Base-by-base conservation (phyloP, 1,140 invertebrate species). In the Pristionchus pacificus region DNA sequence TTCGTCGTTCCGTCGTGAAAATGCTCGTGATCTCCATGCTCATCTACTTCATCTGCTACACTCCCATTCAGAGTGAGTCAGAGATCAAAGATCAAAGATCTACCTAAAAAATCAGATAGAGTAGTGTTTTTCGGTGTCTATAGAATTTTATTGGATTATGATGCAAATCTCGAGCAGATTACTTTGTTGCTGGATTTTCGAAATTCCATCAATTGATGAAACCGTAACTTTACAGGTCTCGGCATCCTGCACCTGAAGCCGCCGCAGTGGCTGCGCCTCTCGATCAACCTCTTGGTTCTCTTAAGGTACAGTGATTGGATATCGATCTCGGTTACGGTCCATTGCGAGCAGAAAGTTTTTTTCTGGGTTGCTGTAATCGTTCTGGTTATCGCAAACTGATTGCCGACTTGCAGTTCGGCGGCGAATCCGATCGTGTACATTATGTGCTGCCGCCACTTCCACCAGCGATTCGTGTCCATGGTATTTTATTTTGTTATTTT, bases 1-100 rank as follows among this genome's bases (percentile, higher is more conserved):
- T 74, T 3, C 31, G 75, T 0, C 60, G 73, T 13, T 65, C 72
- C 2, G 75, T 76, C 3, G 73, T 76, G 62, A 76, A 76, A 55
- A 76, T 76, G 75, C 69, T 76, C 1, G 75, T 76, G 1, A 76
- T 74, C 32, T 76, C 72, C n/a, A 75, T 76, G 72, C 55, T 76
- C 0, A 58, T 76, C 30, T 76, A 76, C 55, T 71, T 71, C 15
- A 31, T 76, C 15, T 75, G 74, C 60, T 76, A 76, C 33, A 68
- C 73, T 29, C 75, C 75, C 24, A 76, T 76, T 62, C 75, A 76
- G 59, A 73, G 72, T 71, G 28, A 58, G n/a, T 71, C 14, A 2
- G 19, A 49, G 2, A 25, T 2, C 61, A 3, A 28, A 70, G 10
- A 28, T 24, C 38, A 59, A 25, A 33, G 38, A 62, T 71, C 25